A percentile compares a stretch with the other conserved stretches of the same genome.
phyloP scores from a whole-genome alignment of 1,140 invertebrate genomes.

The Dendrolimus kikuchii region DNA sequence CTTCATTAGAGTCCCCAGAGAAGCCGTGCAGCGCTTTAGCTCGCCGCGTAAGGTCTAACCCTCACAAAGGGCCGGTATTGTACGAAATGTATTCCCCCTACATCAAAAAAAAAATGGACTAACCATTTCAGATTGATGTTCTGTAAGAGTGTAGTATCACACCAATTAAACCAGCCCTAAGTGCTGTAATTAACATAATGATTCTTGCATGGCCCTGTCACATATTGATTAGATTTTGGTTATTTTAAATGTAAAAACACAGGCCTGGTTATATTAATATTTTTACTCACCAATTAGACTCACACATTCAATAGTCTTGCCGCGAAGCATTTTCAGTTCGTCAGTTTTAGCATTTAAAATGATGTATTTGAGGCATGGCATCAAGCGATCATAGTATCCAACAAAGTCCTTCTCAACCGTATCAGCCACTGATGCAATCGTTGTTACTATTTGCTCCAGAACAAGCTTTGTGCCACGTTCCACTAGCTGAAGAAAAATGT shows the following conservation, averaged over 20 bases:
- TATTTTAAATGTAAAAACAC: neutral
- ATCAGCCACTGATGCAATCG: conserved; percentile 99
- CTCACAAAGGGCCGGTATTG: no score
- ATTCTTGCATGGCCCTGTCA: neutral
- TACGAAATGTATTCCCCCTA: no score
- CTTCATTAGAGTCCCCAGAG: no score
- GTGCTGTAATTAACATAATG: no score
- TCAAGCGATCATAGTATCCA: conserved; percentile 86
- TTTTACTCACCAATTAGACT: conserved; percentile 90
- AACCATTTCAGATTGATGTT: no score
- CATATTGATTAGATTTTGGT: neutral
- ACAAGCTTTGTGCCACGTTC: conserved; percentile 96
- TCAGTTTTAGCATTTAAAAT: conserved; percentile 93
- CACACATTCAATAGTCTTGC: conserved; percentile 98
- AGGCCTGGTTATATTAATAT: neutral
- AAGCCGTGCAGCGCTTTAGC: no score
- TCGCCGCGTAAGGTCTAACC: no score
- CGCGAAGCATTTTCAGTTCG: conserved; percentile 91
- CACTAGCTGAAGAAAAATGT: conserved; percentile 76
- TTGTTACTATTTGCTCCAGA: conserved; percentile 97
- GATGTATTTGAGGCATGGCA: conserved; percentile 98
- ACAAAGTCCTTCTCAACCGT: conserved; percentile 97
- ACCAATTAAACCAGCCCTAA: no score
- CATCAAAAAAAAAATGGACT: no score
- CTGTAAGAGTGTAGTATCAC: no score